Evolutionary conservation across 2,888 invertebrate genomes (phyloP), one percentile per base, ranked within the genome.

Genomic region (Eupithecia tripunctaria): DNA sequence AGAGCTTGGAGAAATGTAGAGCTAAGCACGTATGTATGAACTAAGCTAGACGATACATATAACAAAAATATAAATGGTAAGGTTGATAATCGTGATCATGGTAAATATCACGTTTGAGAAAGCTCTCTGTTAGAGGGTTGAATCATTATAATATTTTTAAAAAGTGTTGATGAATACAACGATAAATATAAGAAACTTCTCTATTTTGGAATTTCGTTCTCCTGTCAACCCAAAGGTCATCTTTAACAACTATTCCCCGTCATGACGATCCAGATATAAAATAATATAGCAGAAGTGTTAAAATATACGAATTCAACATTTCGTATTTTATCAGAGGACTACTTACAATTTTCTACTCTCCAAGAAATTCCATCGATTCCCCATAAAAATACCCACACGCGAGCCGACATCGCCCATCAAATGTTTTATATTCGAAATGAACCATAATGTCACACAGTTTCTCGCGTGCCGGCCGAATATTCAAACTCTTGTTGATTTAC

Each of bases 381-480:
- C 70, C 71, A 78, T 78, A 72, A 76, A 78, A 78, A 75, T 72
- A 68, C 66, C 68, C 73, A 59, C 78, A 80, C 80, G 78, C 77
- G 38, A 80, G 38, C 70, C 36, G 29, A 70, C 38, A 41, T 38
- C 12, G 7, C 36, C 21, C 43, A 75, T 71, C 59, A 71, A 68
- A 56, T 38, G 21, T 64, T 62, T 71, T 73, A 69, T 75, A 72
- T 70, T 64, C n/a, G 59, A 38, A 70, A 76, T 73, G 73, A 76
- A 59, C 72, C 5, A 32, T 75, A 70, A 75, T 75, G 67, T 72
- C 66, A 75, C 74, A 71, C 73, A 66, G 36, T 38, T 67, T n/a
- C 56, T 72, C 62, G 75, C 75, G 75, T 75, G 75, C 47, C n/a
- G 18, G 25, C 15, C 59, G 14, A 67, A 63, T 62, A 18, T 43